Conservation (phyloP, 2,888 invertebrate genomes). For the Ophioninae sp. region DNA sequence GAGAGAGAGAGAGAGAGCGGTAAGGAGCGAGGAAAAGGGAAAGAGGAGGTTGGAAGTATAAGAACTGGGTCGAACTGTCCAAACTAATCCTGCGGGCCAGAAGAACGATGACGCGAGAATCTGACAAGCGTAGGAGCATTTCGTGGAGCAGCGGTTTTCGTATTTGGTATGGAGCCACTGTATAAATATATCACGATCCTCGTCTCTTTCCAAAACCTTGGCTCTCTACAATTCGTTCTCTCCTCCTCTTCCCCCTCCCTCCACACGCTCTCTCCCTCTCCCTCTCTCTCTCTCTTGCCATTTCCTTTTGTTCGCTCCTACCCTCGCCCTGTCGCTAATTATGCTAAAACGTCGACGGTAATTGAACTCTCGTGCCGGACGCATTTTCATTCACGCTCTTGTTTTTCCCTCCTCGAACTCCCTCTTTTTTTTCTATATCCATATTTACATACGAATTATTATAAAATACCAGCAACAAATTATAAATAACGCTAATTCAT, state of each 20-base stretch:
- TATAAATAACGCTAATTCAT: background rate
- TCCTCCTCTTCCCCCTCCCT: background rate
- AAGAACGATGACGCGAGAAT: slow-evolving; percentile 57
- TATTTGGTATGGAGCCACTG: slow-evolving; percentile 32
- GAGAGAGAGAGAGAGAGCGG: slow-evolving; percentile 42
- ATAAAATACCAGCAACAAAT: background rate
- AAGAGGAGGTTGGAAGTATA: slow-evolving; percentile 49
- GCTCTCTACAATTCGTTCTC: background rate
- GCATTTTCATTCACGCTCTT: slow-evolving; percentile 27
- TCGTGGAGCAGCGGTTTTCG: slow-evolving; percentile 45
- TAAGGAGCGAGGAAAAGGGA: too few relatives aligned
- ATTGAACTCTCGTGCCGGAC: slow-evolving; percentile 61
- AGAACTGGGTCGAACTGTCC: slow-evolving; percentile 62
- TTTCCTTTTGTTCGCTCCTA: slow-evolving; percentile 28
- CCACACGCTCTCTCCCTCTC: background rate
- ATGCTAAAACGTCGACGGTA: slow-evolving; percentile 59
- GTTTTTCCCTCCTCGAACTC: background rate
- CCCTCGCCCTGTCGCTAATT: slow-evolving; percentile 55
- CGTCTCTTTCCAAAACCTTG: slow-evolving; percentile 25
- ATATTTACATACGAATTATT: too few relatives aligned
- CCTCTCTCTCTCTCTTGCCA: background rate
- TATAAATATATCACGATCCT: slow-evolving; percentile 3
- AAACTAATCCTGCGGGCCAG: slow-evolving; percentile 59
- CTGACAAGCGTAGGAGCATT: slow-evolving; percentile 50
- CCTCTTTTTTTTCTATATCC: background rate